Percentiles rank a stretch among this genome's conserved stretches.
phyloP scores from a whole-genome alignment of 2,113 vertebrate species.

The Tricholaema leucomelas region DNA sequence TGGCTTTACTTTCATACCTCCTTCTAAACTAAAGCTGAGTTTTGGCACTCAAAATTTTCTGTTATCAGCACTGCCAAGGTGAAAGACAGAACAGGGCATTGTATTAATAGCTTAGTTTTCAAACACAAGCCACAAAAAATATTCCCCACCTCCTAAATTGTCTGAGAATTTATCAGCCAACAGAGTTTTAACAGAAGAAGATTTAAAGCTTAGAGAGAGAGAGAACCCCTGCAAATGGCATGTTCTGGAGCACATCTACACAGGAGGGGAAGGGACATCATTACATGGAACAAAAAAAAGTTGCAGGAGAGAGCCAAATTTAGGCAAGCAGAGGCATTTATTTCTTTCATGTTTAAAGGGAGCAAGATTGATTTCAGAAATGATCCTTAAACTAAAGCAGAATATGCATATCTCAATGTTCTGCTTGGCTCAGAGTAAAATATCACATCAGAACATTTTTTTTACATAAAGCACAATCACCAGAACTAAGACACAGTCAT shows the following conservation, averaged over 20 bases:
- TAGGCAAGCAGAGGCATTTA: neutral
- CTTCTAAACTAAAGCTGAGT: neutral
- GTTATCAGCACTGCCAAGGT: neutral
- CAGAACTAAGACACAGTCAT: neutral
- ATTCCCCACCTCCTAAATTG: neutral
- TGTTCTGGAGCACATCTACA: neutral
- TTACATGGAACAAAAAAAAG: neutral
- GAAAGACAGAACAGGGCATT: neutral
- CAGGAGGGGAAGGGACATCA: neutral
- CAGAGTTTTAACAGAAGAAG: neutral
- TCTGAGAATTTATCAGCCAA: constrained; percentile 21
- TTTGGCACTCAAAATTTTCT: constrained; percentile 9
- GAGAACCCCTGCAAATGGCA: neutral
- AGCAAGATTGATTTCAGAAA: neutral
- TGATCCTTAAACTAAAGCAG: neutral
- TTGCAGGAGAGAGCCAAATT: neutral
- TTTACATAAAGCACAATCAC: neutral
- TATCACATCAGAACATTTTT: neutral
- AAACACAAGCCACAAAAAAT: neutral
- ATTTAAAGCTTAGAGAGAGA: neutral
- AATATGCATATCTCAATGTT: neutral
- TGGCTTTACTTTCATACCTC: neutral
- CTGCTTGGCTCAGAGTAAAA: neutral
- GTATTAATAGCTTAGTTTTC: neutral
- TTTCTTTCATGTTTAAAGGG: constrained; percentile 8